Percentiles rank a stretch among this genome's conserved stretches.
phyloP scores from a whole-genome alignment of 1,140 invertebrate species.

The Drosophila simulans region DNA sequence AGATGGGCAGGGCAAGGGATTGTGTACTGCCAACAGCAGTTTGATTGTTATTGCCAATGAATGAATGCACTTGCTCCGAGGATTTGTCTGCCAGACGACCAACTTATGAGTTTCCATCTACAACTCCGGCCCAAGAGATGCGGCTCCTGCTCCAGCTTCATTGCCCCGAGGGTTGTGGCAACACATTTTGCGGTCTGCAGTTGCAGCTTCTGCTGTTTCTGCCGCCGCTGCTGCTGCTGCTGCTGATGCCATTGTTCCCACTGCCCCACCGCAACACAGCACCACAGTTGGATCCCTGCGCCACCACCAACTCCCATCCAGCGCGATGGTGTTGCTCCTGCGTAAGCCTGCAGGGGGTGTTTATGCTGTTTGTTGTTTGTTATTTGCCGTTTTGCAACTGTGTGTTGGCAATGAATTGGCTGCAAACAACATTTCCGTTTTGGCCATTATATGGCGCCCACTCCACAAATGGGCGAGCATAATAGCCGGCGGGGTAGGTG shows the following conservation, averaged over 20 bases:
- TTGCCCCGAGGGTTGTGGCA: constrained; percentile 70
- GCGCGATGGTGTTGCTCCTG: constrained; percentile 34
- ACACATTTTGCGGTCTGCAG: constrained; percentile 77
- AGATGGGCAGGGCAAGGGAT: constrained; percentile 12
- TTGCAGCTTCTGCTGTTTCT: constrained; percentile 55
- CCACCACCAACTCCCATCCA: constrained; percentile 3
- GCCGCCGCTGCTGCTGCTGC: constrained; percentile 46
- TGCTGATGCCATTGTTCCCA: constrained; percentile 63
- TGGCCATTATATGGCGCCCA: constrained; percentile 57
- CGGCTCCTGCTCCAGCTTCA: constrained; percentile 27
- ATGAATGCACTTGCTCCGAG: constrained; percentile 75
- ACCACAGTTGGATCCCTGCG: background rate
- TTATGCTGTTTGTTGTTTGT: constrained; percentile 45
- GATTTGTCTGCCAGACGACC: constrained; percentile 67
- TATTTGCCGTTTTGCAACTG: constrained; percentile 7
- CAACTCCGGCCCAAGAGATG: constrained; percentile 19
- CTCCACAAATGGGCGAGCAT: constrained; percentile 8
- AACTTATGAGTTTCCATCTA: constrained; percentile 44
- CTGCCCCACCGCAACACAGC: background rate
- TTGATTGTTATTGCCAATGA: constrained; percentile 82
- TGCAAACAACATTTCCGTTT: constrained; percentile 69
- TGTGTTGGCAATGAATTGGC: constrained; percentile 73
- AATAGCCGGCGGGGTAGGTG: constrained; percentile 9
- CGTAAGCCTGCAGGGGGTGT: constrained; percentile 66
- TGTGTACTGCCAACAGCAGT: constrained; percentile 66